Conservation (phyloP, 2,888 invertebrate species). For the Xestoiulus laeticollis region DNA sequence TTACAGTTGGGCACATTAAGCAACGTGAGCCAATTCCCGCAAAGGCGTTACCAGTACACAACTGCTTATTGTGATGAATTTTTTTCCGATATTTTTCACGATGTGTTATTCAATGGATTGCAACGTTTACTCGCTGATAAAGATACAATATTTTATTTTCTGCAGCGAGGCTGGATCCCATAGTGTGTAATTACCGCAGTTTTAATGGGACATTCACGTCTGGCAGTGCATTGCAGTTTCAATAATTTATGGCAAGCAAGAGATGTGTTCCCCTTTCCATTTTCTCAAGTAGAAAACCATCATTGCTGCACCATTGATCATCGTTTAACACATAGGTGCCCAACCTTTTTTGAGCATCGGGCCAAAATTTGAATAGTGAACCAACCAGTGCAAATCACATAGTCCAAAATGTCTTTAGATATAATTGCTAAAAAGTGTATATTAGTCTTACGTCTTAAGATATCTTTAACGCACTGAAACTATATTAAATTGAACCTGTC, state of each 20-base stretch:
- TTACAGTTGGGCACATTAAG: neutral
- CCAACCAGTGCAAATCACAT: no score
- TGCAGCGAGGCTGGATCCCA: neutral
- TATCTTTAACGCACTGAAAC: no score
- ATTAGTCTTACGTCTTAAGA: no score
- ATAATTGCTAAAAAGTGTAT: no score
- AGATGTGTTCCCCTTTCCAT: neutral
- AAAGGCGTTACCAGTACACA: neutral
- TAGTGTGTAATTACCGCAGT: neutral
- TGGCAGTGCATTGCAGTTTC: neutral
- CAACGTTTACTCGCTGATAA: neutral
- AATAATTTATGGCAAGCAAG: neutral
- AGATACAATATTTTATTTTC: neutral
- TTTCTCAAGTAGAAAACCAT: neutral
- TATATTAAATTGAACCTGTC: no score
- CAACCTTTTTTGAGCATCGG: no score
- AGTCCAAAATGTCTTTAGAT: no score
- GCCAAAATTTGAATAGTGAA: no score
- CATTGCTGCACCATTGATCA: neutral
- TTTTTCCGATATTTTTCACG: neutral
- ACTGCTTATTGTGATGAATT: neutral
- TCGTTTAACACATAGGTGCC: no score
- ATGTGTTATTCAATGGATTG: neutral
- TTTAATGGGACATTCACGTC: neutral
- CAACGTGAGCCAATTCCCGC: neutral